A percentile compares a stretch with the other conserved stretches of the same genome.
Conservation (phyloP, 2,888 invertebrate genomes). For the Noctua janthina region DNA sequence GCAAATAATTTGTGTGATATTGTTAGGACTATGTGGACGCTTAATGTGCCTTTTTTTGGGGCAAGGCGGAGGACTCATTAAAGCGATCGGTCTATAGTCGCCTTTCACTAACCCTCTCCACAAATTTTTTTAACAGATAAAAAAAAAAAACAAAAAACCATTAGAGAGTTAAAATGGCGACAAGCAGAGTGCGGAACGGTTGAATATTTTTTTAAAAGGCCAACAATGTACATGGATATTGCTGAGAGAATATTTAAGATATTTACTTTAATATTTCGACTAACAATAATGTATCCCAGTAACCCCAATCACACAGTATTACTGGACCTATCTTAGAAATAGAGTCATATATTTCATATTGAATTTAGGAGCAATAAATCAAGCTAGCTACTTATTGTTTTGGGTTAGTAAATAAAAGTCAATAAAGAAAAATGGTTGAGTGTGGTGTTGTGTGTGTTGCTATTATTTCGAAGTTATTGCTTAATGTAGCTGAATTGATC, state of each 20-base stretch:
- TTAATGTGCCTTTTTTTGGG: too few relatives aligned
- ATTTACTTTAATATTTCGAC: not conserved
- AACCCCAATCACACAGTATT: slow-evolving; percentile 14
- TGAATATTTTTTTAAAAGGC: not conserved
- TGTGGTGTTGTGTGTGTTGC: slow-evolving; percentile 6
- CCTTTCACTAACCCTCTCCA: too few relatives aligned
- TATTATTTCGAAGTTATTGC: slow-evolving; percentile 32
- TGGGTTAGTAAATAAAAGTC: slow-evolving; percentile 49
- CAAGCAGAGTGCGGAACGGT: not conserved
- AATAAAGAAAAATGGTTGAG: slow-evolving; percentile 46
- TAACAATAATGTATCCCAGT: not conserved
- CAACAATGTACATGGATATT: not conserved
- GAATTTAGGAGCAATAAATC: slow-evolving; percentile 46
- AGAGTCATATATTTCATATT: slow-evolving; percentile 40
- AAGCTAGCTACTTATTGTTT: slow-evolving; percentile 46
- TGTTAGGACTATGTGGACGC: too few relatives aligned
- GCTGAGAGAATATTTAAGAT: not conserved
- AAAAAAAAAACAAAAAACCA: not conserved
- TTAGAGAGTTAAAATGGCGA: not conserved
- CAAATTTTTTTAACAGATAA: too few relatives aligned
- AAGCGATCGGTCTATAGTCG: too few relatives aligned
- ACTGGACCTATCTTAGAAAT: slow-evolving; percentile 10
- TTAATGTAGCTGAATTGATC: slow-evolving; percentile 49
- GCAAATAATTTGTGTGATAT: too few relatives aligned
- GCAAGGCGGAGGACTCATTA: too few relatives aligned